These are phyloP conservation scores for Aphaenogaster ashmeadi DNA, from an alignment of 1,140 invertebrate genomes.

Conservation along the genomic window DNA sequence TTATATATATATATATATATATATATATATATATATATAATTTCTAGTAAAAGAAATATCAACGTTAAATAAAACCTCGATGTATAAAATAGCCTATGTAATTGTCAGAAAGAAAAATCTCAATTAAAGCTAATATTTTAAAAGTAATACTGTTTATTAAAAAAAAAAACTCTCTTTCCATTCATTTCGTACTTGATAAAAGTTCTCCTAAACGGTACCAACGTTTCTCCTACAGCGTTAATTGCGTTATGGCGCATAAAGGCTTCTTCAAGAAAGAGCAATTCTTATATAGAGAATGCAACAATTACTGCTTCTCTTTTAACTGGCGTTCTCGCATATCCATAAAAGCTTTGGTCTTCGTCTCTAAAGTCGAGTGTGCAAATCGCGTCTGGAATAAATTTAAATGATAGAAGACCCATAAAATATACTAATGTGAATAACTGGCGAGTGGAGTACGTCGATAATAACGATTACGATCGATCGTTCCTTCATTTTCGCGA, in stretches of 20 bases:
- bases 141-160: background rate
- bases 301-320: background rate
- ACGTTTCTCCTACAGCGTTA: background rate
- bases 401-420: background rate
- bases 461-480: slow-evolving; percentile 26
- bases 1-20: too few species aligned
- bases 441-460: background rate
- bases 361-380: background rate
- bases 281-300: background rate
- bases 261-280: background rate
- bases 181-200: background rate
- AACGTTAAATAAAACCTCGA: background rate
- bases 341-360: background rate
- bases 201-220: background rate
- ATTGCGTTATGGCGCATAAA: background rate
- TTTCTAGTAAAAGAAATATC: background rate
- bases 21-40: background rate
- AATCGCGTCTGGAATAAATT: background rate
- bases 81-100: background rate
- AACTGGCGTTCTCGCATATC: background rate
- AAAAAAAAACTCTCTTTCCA: background rate
- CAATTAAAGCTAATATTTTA: background rate
- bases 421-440: slow-evolving; percentile 31
- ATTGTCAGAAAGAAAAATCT: background rate
- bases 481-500: background rate